Base-by-base conservation (phyloP, 2,113 vertebrate species). In the Jacana jacana region DNA sequence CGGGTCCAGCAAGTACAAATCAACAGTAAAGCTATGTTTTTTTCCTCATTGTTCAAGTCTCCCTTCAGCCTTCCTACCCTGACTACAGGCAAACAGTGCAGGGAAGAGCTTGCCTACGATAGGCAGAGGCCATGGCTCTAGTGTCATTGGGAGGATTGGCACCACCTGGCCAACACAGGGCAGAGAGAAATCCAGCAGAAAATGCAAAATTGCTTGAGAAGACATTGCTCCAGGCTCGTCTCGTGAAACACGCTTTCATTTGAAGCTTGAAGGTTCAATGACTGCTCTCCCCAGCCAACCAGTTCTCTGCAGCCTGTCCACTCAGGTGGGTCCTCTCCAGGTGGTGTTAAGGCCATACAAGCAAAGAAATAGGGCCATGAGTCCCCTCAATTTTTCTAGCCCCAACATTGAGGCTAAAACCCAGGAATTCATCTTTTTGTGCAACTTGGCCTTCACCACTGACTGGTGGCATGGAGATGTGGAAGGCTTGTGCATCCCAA, bases 151-250 rank as follows among this genome's bases (percentile, higher is more conserved):
- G 35, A 61, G 15, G 0, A 2, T 3, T 52, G 81, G 37, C 37
- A n/a, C 18, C 2, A 0, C 49, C 4, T 0, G 3, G 39, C 9
- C 60, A 60, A 9, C 16, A 4, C 0, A 1, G 9, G 17, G 16
- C 35, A 60, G 70, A 81, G 28, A 31, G 14, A 13, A 5, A 19
- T 25, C 33, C 72, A 72, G 25, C 15, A 80, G 54, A 80, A 80
- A 69, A 69, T 7, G 17, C 33, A 40, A 35, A n/a, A 55, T 7
- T 8, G 6, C 11, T 0, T 3, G 33, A 37, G 48, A 52, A 66
- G 33, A 8, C 33, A 13, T 27, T 9, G 11, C 40, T 31, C 19
- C 7, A 57, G 65, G 39, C 65, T 81, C 9, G 0, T 17, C 33
- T 19, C 44, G 1, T 19, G 24, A 25, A 49, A 61, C 42, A n/a